Percentiles rank a stretch among this genome's conserved stretches.
These are phyloP conservation scores for Sebastiscus albofasciatus DNA, from an alignment of 2,797 vertebrate species.

Conservation along the genomic window DNA sequence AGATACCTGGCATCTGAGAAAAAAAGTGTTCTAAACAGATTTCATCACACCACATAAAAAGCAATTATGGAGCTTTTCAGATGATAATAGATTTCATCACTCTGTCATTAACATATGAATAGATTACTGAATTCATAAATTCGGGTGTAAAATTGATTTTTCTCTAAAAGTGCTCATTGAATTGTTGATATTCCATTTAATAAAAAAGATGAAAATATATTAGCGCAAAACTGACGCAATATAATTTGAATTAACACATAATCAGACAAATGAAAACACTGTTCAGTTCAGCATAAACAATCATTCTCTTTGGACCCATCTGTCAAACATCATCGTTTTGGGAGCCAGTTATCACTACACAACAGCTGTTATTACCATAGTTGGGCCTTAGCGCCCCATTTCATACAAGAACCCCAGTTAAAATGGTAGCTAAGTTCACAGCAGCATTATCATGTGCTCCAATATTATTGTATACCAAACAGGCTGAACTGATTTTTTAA, in stretches of 20 bases:
- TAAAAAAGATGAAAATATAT: background rate
- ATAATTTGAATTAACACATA: background rate
- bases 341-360: no score
- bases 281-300: no score
- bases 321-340: no score
- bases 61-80: background rate
- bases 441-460: background rate
- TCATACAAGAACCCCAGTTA: no score
- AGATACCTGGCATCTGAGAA: background rate
- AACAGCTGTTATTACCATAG: no score
- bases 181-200: background rate
- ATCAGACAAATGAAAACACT: no score
- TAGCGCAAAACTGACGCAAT: background rate
- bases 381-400: no score
- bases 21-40: background rate
- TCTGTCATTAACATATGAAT: no score
- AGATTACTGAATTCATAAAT: rapidly evolving
- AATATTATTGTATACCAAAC: no score
- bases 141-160: background rate
- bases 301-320: no score
- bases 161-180: background rate
- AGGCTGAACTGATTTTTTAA: no score
- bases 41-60: background rate
- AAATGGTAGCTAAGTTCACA: background rate
- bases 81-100: background rate